phyloP scores from a whole-genome alignment of 2,797 vertebrate genomes.

The Rhinophrynus dorsalis region DNA sequence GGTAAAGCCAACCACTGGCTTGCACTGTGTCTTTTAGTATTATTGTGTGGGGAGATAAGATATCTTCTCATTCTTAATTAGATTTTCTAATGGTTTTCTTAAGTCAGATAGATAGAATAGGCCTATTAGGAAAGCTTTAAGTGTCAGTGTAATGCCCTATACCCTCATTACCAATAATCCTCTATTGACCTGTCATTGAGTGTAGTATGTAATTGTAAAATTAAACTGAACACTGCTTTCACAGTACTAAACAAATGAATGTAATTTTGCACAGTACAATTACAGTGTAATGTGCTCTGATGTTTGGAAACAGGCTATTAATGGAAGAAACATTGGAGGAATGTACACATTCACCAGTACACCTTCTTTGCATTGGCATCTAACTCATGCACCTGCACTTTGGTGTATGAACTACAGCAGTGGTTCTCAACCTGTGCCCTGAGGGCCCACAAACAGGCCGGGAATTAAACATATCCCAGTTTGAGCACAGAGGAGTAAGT shows the following conservation, averaged over 20 bases:
- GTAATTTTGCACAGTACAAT: background rate
- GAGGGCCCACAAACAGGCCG: no score
- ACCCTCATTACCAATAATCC: constrained; percentile 31
- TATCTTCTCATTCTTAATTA: constrained; percentile 35
- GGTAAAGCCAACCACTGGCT: constrained; percentile 7
- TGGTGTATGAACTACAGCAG: no score
- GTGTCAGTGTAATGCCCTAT: constrained; percentile 16
- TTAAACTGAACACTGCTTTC: constrained; percentile 18
- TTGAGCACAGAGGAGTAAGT: no score
- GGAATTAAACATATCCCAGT: no score
- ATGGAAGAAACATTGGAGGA: no score
- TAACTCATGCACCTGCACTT: no score
- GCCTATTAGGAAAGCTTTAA: constrained; percentile 35
- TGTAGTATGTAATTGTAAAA: constrained; percentile 32
- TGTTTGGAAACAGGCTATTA: no score
- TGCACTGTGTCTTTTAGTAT: constrained; percentile 21
- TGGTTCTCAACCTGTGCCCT: no score
- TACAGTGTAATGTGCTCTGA: no score
- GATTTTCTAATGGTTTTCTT: constrained; percentile 40
- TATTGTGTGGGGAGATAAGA: constrained; percentile 24
- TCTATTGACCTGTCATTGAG: constrained; percentile 38
- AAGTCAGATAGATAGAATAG: constrained; percentile 18
- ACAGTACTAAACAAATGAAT: background rate
- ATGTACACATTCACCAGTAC: no score
- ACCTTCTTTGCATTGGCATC: no score